Base-by-base conservation (phyloP, 2,113 vertebrate species). In the Neopipo cinnamomea region DNA sequence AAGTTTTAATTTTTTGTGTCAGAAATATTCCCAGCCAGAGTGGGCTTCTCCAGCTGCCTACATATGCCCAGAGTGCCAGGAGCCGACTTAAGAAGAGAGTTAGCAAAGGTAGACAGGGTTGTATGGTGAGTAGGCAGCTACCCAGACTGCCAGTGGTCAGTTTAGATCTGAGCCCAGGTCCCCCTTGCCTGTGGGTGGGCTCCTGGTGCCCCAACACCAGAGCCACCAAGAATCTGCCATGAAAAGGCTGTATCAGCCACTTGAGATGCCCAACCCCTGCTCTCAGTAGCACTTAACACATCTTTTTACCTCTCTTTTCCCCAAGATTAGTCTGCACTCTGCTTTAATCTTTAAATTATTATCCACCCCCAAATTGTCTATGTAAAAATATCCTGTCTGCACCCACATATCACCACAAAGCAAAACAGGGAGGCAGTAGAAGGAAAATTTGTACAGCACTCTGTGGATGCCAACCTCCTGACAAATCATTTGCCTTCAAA, bases 351-450 rank as follows among this genome's bases (percentile, higher is more conserved):
- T 81, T 56, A 78, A 89, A 83, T 59, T 90, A 49, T 74, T 76
- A 72, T 76, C 67, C 39, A 52, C 78, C 35, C 21, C 35, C 67
- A 80, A 93, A 74, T 77, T 62, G 74, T 68, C 70, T 59, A 31
- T 71, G 46, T 85, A 68, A 72, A 70, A 89, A 85, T 76, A 95
- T 90, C 82, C 75, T 63, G 15, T 79, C 78, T 96, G 82, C 59
- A 74, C 68, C 79, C 67, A 88, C 63, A 5, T 77, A 47, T 8
- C 88, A 71, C 67, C 65, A 77, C 79, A 90, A 91, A 62, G 42
- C 39, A 66, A 90, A 93, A 52, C 58, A 95, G 47, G 42, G 55
- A 71, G 52, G n/a, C 52, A 81, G 21, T 7, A 71, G 76, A 50
- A 77, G 58, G 42, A 35, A 70, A 94, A 61, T 76, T 59, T 62